Evolutionary conservation across 2,113 vertebrate genomes (phyloP).

Genomic region (Eclectus roratus): DNA sequence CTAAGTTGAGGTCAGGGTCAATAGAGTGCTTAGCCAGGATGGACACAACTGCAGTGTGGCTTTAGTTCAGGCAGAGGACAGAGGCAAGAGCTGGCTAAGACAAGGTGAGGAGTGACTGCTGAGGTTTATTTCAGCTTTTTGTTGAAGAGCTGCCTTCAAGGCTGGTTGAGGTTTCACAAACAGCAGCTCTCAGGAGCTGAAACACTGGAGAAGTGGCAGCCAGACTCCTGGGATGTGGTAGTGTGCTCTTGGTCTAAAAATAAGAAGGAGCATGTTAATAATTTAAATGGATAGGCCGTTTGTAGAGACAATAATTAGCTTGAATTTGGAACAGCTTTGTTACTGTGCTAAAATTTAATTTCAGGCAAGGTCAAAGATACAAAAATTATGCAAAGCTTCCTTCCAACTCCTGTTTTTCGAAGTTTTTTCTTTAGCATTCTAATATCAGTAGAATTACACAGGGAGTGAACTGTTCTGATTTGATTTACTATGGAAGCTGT

Average conservation of each 20-base stretch:
- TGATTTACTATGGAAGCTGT: neutral
- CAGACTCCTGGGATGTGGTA: neutral
- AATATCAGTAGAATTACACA: neutral
- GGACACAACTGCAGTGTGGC: neutral
- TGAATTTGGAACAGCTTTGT: neutral
- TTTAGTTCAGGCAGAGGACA: neutral
- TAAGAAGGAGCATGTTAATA: neutral
- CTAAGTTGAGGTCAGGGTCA: neutral
- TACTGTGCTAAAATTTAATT: neutral
- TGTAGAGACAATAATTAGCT: neutral
- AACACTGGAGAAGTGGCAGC: rapidly evolving
- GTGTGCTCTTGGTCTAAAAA: neutral
- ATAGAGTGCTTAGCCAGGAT: neutral
- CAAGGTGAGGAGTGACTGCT: neutral
- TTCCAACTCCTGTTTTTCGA: neutral
- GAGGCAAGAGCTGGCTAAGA: neutral
- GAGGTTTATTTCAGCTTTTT: neutral
- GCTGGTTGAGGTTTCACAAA: neutral
- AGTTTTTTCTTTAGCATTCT: neutral
- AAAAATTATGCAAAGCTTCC: neutral
- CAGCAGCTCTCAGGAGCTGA: neutral
- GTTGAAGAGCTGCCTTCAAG: neutral
- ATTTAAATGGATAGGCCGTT: neutral
- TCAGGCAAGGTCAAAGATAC: neutral
- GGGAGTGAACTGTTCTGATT: neutral